A percentile compares a stretch with the other conserved stretches of the same genome.
These are phyloP conservation scores for Columba livia DNA, from an alignment of 2,113 vertebrate species.

Conservation along the genomic window DNA sequence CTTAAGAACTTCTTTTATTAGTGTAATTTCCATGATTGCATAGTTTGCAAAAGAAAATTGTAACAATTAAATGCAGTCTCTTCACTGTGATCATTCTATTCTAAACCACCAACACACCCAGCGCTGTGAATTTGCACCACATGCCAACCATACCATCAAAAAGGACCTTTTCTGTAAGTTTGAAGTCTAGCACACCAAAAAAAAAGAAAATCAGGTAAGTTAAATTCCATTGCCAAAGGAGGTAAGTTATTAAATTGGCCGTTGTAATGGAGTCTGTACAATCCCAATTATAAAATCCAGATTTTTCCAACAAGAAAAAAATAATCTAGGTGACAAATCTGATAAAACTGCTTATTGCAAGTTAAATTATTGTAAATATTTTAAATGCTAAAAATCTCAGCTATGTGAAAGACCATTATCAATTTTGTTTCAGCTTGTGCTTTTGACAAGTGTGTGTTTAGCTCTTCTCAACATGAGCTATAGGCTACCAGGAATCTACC, in stretches of 20 bases:
- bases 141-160: neutral
- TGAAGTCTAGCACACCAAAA: neutral
- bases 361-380: neutral
- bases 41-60: slow-evolving; percentile 46
- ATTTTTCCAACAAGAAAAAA: neutral
- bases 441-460: neutral
- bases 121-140: neutral
- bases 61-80: slow-evolving; percentile 4
- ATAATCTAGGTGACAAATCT: neutral
- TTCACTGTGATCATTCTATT: neutral
- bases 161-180: neutral
- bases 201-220: neutral
- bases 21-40: slow-evolving; percentile 37
- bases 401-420: neutral
- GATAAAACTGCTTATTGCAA: neutral
- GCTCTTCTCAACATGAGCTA: neutral
- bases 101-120: neutral
- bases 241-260: neutral
- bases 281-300: neutral
- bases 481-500: neutral
- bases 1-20: slow-evolving; percentile 50
- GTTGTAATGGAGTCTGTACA: neutral
- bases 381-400: neutral
- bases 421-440: neutral
- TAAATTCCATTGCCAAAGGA: neutral